phyloP scores from a whole-genome alignment of 1,140 invertebrate species.

The Zelostemma sp. region DNA sequence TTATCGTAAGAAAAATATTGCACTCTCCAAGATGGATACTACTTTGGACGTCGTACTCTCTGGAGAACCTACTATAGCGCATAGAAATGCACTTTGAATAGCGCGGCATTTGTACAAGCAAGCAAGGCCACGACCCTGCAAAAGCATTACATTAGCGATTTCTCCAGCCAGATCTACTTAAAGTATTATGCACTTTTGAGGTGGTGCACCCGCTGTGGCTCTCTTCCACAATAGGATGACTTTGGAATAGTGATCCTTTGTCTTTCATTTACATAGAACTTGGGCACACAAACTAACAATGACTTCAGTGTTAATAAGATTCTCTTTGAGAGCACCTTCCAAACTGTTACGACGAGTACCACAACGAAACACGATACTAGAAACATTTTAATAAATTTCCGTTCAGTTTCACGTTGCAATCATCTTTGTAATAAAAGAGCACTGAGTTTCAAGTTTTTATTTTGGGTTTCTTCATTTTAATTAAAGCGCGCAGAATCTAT shows the following conservation, averaged over 20 bases:
- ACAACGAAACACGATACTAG: constrained; percentile 30
- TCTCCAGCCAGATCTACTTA: constrained; percentile 42
- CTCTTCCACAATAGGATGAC: constrained; percentile 37
- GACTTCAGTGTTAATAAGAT: constrained; percentile 45
- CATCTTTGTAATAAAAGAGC: too few species aligned
- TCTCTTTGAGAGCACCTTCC: constrained; percentile 37
- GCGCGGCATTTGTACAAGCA: constrained; percentile 42
- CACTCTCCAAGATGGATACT: constrained; percentile 34
- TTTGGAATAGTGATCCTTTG: constrained; percentile 41
- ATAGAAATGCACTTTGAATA: constrained; percentile 46
- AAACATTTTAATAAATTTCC: constrained; percentile 39
- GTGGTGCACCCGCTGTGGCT: constrained; percentile 29
- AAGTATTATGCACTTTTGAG: constrained; percentile 48
- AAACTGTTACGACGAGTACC: constrained; percentile 38
- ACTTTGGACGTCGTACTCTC: constrained; percentile 23
- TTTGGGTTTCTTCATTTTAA: too few species aligned
- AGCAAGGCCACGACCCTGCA: constrained; percentile 26
- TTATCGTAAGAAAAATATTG: constrained; percentile 32
- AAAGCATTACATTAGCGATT: constrained; percentile 47
- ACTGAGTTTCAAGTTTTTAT: background rate
- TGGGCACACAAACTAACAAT: constrained; percentile 44
- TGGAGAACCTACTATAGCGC: constrained; percentile 26
- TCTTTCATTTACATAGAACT: constrained; percentile 49
- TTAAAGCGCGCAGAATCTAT: too few species aligned
- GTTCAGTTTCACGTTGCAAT: constrained; percentile 2